Base-by-base conservation (phyloP, 1,140 invertebrate genomes). In the Calliphora vicina region DNA sequence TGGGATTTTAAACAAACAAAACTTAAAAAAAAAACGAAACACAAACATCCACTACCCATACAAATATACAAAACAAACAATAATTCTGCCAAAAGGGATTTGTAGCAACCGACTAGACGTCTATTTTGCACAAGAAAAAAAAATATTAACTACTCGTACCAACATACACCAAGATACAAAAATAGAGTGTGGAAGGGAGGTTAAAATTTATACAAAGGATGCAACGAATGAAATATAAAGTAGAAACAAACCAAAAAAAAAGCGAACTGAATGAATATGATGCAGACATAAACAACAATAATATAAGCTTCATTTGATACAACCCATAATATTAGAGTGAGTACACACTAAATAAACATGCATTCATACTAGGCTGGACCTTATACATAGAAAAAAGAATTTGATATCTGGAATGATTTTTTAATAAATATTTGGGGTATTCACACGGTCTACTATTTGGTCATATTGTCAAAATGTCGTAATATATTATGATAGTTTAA, bases 1-100 rank as follows among this genome's bases (percentile, higher is more conserved):
- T 78, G 74, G 74, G 74, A 43, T 43, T 23, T 42, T 78, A 78
- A 43, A 78, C 74, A 78, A 78, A 78, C n/a, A 29, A 35, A 42
- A 35, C 73, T 35, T 42, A 23, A 78, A 78, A 78, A 78, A 35
- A 78, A 13, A 45, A 5, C 4, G 3, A 73, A 27, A 29, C 12
- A 71, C 67, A 35, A 76, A 76, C 35, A 78, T 12, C 23, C 74
- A 45, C 13, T 8, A 45, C 73, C 27, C 73, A 76, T n/a, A 35
- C 73, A 76, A 25, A 25, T 25, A 43, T 78, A 20, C 20, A 45
- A 42, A 76, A 43, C 74, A 43, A 78, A 78, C 35, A 67, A 67
- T 67, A 67, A 23, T 67, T 67, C 61, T 43, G 74, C 74, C 74
- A 78, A 23, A 45, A 43, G 74, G 74, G 74, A 78, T 78, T 43